Evolutionary conservation across 2,797 vertebrate genomes (phyloP).

Genomic region (Columba guinea): DNA sequence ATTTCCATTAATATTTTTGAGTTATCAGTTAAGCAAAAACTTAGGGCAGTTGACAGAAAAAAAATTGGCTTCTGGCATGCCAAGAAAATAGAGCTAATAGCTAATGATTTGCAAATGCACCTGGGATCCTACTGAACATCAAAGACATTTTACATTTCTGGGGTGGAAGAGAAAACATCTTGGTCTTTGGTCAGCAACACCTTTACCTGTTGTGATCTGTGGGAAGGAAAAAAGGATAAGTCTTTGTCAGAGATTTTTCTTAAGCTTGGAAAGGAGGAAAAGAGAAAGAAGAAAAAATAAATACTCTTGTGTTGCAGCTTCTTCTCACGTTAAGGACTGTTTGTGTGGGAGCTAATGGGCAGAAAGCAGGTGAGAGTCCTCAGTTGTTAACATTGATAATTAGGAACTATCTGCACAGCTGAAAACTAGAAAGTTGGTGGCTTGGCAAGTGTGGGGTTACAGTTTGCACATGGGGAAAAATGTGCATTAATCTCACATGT

Average conservation of each 20-base stretch:
- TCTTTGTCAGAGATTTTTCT: neutral
- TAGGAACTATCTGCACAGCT: neutral
- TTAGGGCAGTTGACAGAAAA: neutral
- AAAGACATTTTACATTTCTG: neutral
- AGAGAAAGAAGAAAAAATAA: neutral
- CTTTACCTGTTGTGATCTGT: neutral
- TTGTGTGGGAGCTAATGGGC: neutral
- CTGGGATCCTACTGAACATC: too few relatives aligned
- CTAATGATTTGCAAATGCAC: neutral
- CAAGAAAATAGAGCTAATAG: neutral
- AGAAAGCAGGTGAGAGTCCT: neutral
- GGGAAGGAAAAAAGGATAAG: neutral
- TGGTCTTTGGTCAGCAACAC: accelerated
- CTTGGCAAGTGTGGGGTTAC: neutral
- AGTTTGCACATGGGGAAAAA: neutral
- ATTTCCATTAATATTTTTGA: neutral
- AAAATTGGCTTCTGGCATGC: neutral
- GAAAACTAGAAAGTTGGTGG: neutral
- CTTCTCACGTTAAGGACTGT: neutral
- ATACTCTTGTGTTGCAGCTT: neutral
- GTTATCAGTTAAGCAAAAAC: neutral
- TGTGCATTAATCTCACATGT: accelerated
- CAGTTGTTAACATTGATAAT: neutral
- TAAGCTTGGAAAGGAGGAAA: neutral
- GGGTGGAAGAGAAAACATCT: neutral